Conservation (phyloP, 2,888 invertebrate species). For the Tetragonisca angustula region DNA sequence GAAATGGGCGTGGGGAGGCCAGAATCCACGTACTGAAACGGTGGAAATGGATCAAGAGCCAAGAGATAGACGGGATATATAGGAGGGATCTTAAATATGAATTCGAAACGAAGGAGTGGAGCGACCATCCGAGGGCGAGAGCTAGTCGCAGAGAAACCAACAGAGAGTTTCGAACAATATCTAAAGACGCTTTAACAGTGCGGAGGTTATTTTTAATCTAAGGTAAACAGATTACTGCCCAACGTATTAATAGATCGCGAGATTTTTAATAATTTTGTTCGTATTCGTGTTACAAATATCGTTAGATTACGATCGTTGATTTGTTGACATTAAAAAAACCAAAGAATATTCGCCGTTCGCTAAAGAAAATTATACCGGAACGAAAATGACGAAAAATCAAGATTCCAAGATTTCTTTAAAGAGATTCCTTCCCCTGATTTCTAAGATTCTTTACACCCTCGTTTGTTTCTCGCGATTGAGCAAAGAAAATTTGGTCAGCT, state of each 20-base stretch:
- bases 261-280: no score
- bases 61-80: not conserved
- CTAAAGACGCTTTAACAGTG: not conserved
- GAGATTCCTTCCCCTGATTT: no score
- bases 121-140: not conserved
- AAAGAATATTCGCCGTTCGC: no score
- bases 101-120: not conserved
- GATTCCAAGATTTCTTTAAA: no score
- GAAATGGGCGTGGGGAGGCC: conserved; percentile 4
- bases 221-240: not conserved
- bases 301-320: no score
- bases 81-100: not conserved
- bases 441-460: no score
- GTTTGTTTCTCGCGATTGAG: no score
- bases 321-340: no score
- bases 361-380: no score
- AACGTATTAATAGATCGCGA: not conserved
- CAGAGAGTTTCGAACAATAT: not conserved
- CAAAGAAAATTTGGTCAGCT: no score
- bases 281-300: no score
- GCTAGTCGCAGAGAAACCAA: not conserved
- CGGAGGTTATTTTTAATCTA: not conserved
- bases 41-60: not conserved
- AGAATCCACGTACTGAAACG: not conserved
- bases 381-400: no score